These are phyloP conservation scores for Ageneiosus marmoratus DNA, from an alignment of 2,113 vertebrate genomes.

Conservation along the genomic window DNA sequence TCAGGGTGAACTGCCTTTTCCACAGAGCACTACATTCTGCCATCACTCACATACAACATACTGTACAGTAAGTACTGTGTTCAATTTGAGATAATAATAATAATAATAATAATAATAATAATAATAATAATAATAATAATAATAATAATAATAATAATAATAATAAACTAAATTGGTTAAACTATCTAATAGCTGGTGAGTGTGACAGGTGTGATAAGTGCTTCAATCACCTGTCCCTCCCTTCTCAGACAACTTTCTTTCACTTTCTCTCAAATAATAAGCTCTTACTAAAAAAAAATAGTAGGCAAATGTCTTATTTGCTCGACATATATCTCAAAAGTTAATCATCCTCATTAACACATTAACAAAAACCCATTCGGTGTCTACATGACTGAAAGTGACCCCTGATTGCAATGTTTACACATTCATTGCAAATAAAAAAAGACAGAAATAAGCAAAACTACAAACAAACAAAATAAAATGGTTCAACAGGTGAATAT, in stretches of 20 bases:
- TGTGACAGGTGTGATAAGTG: constrained; percentile 86
- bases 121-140: constrained; percentile 47
- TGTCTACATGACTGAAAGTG: constrained; percentile 56
- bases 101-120: constrained; percentile 51
- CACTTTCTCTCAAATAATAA: constrained; percentile 36
- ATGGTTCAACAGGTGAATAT: constrained; percentile 77
- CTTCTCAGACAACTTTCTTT: constrained; percentile 58
- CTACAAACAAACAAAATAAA: constrained; percentile 43
- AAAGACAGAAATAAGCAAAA: constrained; percentile 46
- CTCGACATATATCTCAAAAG: constrained; percentile 38
- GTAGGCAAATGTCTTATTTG: constrained; percentile 10
- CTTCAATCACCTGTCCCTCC: constrained; percentile 78
- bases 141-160: constrained; percentile 46
- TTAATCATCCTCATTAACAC: constrained; percentile 55
- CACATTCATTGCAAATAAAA: constrained; percentile 62
- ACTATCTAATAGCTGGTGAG: constrained; percentile 72
- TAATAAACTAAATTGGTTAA: constrained; percentile 38
- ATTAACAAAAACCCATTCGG: constrained; percentile 57
- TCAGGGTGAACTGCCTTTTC: constrained; percentile 56
- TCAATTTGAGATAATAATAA: constrained; percentile 75
- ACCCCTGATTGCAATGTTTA: constrained; percentile 66
- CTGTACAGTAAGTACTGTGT: constrained; percentile 97
- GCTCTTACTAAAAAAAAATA: constrained; percentile 22
- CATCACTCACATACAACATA: constrained; percentile 80
- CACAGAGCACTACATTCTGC: constrained; percentile 66